These are phyloP conservation scores for Scotopteryx bipunctaria DNA, from an alignment of 2,888 invertebrate species.

Conservation along the genomic window DNA sequence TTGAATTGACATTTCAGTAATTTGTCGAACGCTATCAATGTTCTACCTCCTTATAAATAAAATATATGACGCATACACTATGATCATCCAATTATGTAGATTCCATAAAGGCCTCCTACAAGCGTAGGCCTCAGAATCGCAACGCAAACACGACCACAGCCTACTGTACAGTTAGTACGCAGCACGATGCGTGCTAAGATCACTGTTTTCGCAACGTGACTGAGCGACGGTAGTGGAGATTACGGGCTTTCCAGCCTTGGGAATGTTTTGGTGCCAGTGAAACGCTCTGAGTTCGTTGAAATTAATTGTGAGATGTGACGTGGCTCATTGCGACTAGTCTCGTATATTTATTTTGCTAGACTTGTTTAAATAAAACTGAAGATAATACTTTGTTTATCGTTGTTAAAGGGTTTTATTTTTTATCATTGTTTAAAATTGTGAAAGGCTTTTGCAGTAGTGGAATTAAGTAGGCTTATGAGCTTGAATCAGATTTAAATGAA, in stretches of 20 bases:
- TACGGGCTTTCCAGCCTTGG: constrained; percentile 38
- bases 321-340: neutral
- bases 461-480: too few species aligned
- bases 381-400: too few species aligned
- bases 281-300: constrained; percentile 16
- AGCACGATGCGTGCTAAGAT: constrained; percentile 40
- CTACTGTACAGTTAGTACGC: constrained; percentile 6
- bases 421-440: too few species aligned
- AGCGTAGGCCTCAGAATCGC: constrained; percentile 11
- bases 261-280: constrained; percentile 22
- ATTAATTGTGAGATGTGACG: constrained; percentile 22
- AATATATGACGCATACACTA: neutral
- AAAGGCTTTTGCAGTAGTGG: too few species aligned
- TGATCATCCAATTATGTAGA: constrained; percentile 13
- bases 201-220: constrained; percentile 53
- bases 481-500: too few species aligned
- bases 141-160: constrained; percentile 13
- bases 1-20: too few species aligned
- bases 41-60: too few species aligned
- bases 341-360: too few species aligned
- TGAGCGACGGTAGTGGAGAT: constrained; percentile 44
- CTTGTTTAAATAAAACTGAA: too few species aligned
- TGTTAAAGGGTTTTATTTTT: too few species aligned
- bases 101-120: constrained; percentile 9
- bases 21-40: too few species aligned